Evolutionary conservation across 2,113 vertebrate species (phyloP).

Genomic region (Herpetotheres cachinnans): DNA sequence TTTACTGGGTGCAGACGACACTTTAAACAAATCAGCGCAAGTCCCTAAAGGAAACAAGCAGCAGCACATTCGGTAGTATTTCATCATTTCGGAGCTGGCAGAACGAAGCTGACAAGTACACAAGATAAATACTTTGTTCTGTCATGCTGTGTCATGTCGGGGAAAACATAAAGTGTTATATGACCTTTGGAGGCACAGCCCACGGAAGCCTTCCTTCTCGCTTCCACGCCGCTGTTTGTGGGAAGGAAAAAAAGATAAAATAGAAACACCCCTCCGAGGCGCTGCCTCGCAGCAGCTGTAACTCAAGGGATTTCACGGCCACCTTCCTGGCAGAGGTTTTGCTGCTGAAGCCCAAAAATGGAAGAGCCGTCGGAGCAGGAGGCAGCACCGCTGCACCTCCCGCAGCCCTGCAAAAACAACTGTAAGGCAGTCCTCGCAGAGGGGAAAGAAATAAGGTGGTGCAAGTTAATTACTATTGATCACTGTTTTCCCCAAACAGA

Average conservation of each 20-base stretch:
- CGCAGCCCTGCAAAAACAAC: not conserved
- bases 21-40: conserved; percentile 67
- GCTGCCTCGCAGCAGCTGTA: not conserved
- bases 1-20: conserved; percentile 60
- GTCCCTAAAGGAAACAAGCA: conserved; percentile 62
- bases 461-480: not conserved
- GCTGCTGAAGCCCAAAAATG: not conserved
- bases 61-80: conserved; percentile 60
- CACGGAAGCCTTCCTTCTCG: not conserved
- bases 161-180: conserved; percentile 63
- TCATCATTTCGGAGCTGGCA: conserved; percentile 63
- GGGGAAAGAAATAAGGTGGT: not conserved
- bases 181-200: conserved; percentile 69
- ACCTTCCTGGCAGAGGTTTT: not conserved
- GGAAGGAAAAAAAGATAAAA: not conserved
- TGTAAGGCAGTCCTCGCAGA: not conserved
- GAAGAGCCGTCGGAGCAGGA: not conserved
- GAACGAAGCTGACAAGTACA: conserved; percentile 74
- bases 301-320: not conserved
- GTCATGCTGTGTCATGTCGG: conserved; percentile 64
- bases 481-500: not conserved
- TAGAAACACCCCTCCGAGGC: not conserved
- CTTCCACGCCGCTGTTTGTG: not conserved
- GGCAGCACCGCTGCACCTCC: not conserved
- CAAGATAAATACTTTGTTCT: conserved; percentile 76